phyloP scores from a whole-genome alignment of 2,113 vertebrate genomes.

The Pachycephala philippinensis region DNA sequence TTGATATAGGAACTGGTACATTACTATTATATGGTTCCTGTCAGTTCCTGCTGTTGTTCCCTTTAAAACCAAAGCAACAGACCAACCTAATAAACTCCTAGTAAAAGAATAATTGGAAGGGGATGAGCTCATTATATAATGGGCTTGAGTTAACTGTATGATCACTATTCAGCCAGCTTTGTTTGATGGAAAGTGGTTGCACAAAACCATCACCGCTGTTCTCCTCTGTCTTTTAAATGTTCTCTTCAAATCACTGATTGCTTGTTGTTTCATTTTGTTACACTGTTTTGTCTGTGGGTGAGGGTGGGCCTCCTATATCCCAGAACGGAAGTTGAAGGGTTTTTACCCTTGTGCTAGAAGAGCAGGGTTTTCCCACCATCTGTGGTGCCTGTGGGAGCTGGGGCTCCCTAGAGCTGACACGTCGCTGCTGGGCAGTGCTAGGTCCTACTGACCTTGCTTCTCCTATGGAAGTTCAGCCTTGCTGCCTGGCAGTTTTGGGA shows the following conservation, averaged over 20 bases:
- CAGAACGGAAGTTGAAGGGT: background rate
- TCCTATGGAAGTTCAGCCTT: background rate
- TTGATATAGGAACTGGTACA: background rate
- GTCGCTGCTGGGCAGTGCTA: rapidly evolving
- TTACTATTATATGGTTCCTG: background rate
- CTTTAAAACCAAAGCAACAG: background rate
- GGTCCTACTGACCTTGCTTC: background rate
- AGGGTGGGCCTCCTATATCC: background rate
- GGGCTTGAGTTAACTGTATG: background rate
- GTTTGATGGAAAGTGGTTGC: background rate
- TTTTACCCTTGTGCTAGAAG: background rate
- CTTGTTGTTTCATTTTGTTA: background rate
- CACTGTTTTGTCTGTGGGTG: background rate
- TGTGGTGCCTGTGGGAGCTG: background rate
- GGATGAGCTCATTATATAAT: background rate
- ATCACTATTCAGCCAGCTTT: background rate
- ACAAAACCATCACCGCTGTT: background rate
- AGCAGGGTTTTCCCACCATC: background rate
- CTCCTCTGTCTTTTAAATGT: background rate
- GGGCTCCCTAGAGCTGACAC: too few species aligned
- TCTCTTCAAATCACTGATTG: background rate
- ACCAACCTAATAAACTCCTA: background rate
- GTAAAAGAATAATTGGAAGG: background rate
- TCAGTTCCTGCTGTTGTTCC: background rate
- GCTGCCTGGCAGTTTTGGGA: background rate